Conservation (phyloP, 2,113 vertebrate genomes). For the Gnathonemus longibarbis region DNA sequence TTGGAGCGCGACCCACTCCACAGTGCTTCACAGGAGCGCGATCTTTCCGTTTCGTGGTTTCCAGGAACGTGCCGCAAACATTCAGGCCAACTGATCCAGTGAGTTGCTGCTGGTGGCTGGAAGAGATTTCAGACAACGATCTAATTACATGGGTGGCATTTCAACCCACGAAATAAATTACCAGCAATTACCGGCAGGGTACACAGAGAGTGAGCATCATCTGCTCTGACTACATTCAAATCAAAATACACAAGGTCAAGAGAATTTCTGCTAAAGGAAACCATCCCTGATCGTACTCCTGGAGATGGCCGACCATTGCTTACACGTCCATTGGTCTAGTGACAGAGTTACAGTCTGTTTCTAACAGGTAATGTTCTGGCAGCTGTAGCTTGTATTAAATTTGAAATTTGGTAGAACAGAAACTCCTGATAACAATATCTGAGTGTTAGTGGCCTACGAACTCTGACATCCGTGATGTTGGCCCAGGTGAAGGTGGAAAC, state of each 20-base stretch:
- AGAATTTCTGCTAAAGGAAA: neutral
- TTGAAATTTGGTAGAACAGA: neutral
- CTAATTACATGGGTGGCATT: slow-evolving; percentile 2
- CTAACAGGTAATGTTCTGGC: neutral
- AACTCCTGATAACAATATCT: neutral
- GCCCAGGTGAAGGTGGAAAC: slow-evolving; percentile 20
- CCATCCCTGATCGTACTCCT: neutral
- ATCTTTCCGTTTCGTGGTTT: neutral
- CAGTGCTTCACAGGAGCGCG: neutral
- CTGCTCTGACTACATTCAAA: neutral
- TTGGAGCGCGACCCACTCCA: neutral
- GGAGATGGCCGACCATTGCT: neutral
- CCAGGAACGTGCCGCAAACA: neutral
- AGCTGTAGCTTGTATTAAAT: neutral
- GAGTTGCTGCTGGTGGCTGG: neutral
- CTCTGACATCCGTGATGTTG: neutral
- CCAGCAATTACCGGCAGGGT: neutral
- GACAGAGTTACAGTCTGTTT: neutral
- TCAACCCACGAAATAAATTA: neutral
- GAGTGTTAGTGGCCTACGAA: neutral
- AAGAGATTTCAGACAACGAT: slow-evolving; percentile 5
- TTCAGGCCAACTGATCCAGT: neutral
- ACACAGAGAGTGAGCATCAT: neutral
- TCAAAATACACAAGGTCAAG: neutral
- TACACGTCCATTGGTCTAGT: neutral